These are phyloP conservation scores for Acestrorhynchus altus DNA, from an alignment of 2,797 vertebrate species.

Conservation along the genomic window DNA sequence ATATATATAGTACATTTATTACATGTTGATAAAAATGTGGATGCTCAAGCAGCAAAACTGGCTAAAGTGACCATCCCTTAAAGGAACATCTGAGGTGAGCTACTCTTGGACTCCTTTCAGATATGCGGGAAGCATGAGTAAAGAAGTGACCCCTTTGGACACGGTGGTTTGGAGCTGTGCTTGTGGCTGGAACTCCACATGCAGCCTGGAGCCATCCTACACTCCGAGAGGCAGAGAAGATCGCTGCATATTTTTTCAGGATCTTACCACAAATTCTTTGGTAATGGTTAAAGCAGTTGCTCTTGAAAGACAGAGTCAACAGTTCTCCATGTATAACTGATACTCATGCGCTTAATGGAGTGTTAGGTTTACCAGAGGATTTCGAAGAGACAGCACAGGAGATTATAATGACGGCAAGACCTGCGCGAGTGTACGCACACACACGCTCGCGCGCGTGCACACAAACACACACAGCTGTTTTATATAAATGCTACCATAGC, in stretches of 20 bases:
- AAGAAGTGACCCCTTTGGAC: slow-evolving; percentile 14
- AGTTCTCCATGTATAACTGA: slow-evolving; percentile 7
- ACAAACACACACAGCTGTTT: slow-evolving; percentile 46
- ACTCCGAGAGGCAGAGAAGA: not conserved
- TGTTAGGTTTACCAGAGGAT: slow-evolving; percentile 28
- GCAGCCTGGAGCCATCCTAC: slow-evolving; percentile 5
- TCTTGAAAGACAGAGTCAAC: slow-evolving; percentile 3
- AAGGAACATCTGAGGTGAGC: not conserved
- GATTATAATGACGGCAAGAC: slow-evolving; percentile 29
- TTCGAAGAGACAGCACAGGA: slow-evolving; percentile 27
- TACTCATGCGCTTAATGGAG: slow-evolving; percentile 26
- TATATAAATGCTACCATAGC: slow-evolving; percentile 44
- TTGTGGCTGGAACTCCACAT: not conserved
- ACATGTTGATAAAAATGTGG: too few species aligned
- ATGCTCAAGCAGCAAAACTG: not conserved
- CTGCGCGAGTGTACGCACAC: slow-evolving; percentile 22
- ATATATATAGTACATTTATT: too few species aligned
- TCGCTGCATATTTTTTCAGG: not conserved
- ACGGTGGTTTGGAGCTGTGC: slow-evolving; percentile 16
- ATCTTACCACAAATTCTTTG: not conserved
- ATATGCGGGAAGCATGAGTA: not conserved
- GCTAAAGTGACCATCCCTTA: not conserved
- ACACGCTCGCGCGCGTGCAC: slow-evolving; percentile 4
- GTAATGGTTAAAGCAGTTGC: slow-evolving; percentile 29
- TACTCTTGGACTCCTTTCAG: slow-evolving; percentile 5